Evolutionary conservation across 2,113 vertebrate genomes (phyloP).

Genomic region (Crocuta crocuta): DNA sequence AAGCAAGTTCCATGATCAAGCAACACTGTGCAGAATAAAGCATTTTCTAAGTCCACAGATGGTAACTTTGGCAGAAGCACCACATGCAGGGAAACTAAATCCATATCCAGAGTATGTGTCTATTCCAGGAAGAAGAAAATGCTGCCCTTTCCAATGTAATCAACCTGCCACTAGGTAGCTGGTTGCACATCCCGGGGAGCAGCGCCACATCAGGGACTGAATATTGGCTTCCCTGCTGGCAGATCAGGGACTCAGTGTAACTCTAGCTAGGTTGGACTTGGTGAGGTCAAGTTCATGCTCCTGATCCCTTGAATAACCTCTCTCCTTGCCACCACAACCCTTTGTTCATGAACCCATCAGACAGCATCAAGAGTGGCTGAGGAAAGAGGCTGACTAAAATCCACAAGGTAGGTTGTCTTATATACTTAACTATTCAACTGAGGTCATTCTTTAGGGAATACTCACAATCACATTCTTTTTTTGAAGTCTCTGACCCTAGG

Average conservation of each 20-base stretch:
- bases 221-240: not conserved
- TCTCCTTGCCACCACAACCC: not conserved
- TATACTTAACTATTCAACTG: not conserved
- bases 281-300: not conserved
- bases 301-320: not conserved
- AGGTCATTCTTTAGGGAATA: not conserved
- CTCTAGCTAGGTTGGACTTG: not conserved
- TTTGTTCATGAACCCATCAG: not conserved
- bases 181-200: not conserved
- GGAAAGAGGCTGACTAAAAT: not conserved
- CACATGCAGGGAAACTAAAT: not conserved
- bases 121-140: not conserved
- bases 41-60: not conserved
- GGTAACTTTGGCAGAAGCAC: not conserved
- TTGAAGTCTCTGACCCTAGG: too few species aligned
- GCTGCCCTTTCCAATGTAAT: not conserved
- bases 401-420: not conserved
- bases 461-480: not conserved
- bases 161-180: not conserved
- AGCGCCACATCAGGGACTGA: not conserved
- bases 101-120: not conserved
- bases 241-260: not conserved
- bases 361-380: not conserved
- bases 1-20: not conserved
- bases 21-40: not conserved